Conservation (phyloP, 2,797 vertebrate species). For the Pipistrellus pipistrellus region DNA sequence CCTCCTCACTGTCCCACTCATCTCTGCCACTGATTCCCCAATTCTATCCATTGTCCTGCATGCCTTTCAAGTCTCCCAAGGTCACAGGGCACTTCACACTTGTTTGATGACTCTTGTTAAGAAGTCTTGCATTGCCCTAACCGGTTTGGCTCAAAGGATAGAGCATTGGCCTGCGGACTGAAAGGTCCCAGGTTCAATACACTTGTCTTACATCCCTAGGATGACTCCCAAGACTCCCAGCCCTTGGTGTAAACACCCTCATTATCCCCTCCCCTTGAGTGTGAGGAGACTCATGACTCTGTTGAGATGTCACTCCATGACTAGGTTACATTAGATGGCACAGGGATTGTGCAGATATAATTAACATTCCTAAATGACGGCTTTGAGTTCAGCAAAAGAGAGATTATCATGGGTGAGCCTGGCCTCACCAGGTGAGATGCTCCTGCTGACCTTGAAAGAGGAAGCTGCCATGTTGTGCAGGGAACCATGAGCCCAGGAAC, state of each 20-base stretch:
- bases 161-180: too few species aligned
- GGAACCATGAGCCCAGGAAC: accelerated
- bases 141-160: too few species aligned
- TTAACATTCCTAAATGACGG: not conserved
- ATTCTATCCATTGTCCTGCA: not conserved
- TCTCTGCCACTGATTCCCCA: not conserved
- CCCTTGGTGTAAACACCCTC: accelerated
- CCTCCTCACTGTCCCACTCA: accelerated
- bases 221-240: not conserved
- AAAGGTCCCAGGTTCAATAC: too few species aligned
- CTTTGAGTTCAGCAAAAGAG: not conserved
- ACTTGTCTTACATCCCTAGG: not conserved
- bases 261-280: not conserved
- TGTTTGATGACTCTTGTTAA: not conserved
- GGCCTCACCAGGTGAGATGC: not conserved
- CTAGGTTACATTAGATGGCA: not conserved
- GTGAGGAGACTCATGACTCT: not conserved
- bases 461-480: not conserved
- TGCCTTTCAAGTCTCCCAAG: not conserved
- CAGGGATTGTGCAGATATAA: not conserved
- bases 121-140: not conserved
- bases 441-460: not conserved
- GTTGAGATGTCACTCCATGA: not conserved
- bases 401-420: not conserved
- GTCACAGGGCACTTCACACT: not conserved